Evolutionary conservation across 1,140 invertebrate species (phyloP), one percentile per base, ranked within the genome.

Genomic region (Plectus sambesii): DNA sequence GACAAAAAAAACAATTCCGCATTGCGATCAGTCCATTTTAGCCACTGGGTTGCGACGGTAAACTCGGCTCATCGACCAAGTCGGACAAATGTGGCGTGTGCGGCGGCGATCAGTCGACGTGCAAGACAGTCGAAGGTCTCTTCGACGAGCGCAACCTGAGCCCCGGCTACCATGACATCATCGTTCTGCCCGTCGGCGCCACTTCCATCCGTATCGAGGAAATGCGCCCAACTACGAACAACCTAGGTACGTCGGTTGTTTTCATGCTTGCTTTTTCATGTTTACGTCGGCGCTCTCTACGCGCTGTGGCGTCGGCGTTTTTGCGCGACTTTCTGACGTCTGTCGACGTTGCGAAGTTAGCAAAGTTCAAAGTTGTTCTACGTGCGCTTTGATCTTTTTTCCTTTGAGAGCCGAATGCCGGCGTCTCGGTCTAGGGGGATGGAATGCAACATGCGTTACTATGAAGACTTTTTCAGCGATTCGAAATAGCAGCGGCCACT

Each of bases 11-110:
- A n/a, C n/a, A n/a, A n/a, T n/a, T n/a, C 19, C 23, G 33, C 35
- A 23, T n/a, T 51, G 26, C 19, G 12, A n/a, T 23, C 19, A 45
- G 29, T 9, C 51, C 38, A 46, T 72, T 71, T 2, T 69, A 88
- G 85, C 79, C 80, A 3, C 84, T 96, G 22, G 92, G 92, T 41
- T 98, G 92, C 70, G 90, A 98, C 70, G 82, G 82, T 74, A 83
- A 92, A 77, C 71, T 96, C 45, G 89, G 89, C 2, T 96, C 89
- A 2, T 57, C 46, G 19, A 37, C 59, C 17, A 69, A 67, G 39
- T 41, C 27, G 38, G 93, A 97, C 73, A 81, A 84, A 56, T 98
- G 93, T 68, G 77, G 89, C 27, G 79, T 83, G 51, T 98, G 93
- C 64, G 83, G 83, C 3, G 92, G 93, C 1, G 82, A 94, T 68